Base-by-base conservation (phyloP, 2,888 invertebrate species). In the Apoda limacodes region DNA sequence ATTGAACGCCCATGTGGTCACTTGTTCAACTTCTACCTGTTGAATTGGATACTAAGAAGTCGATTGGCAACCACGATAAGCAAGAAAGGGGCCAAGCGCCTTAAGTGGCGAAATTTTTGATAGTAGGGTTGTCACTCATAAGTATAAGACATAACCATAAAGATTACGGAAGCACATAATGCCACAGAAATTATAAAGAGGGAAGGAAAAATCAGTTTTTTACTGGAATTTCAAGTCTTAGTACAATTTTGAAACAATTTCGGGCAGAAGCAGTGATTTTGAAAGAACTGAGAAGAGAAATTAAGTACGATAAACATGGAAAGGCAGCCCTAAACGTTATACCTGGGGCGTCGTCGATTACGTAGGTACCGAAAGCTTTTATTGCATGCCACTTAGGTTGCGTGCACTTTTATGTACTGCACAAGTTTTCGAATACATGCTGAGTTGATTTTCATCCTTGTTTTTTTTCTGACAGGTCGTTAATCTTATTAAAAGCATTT, bases 31-130 rank as follows among this genome's bases (percentile, higher is more conserved):
- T n/a, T 6, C 5, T 17, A 7, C 49, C 53, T 54, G 61, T 60
- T 59, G 63, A 65, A 66, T 60, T 60, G 60, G 51, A 54, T 65
- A 64, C 69, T 55, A 40, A 55, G 69, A 71, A 70, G 52, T 55
- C 58, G 70, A 68, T 65, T 48, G 44, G 43, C 42, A 50, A 47
- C 35, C 52, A 49, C 50, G 60, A 67, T 66, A 66, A 62, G 61
- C 59, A 57, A 57, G 57, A 57, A 54, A 48, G 52, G 39, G 56
- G 60, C 50, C 58, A 61, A 61, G 47, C 56, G 52, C 65, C 62
- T 52, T 46, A 55, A 51, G 50, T 65, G 52, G 58, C 52, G 55
- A 65, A 68, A 67, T 66, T 61, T 66, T 57, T 55, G 51, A 50
- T 51, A 40, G 28, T 35, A 60, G 57, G 60, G 58, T 35, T 54